A percentile compares a stretch with the other conserved stretches of the same genome.
phyloP scores from a whole-genome alignment of 1,140 invertebrate species.

The Lepidurus arcticus region DNA sequence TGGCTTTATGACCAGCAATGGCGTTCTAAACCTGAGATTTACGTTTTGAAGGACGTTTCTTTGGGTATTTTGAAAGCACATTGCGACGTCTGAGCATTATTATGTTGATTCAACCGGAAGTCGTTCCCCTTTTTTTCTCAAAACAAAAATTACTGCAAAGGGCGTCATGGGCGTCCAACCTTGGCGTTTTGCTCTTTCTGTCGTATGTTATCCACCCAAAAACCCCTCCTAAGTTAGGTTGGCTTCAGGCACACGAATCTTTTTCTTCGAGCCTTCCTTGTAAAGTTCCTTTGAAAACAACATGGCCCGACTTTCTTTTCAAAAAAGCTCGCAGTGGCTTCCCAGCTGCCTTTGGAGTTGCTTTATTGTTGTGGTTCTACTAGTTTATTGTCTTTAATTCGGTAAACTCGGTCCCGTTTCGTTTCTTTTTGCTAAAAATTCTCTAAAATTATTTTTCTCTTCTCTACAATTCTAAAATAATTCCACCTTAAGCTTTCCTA shows the following conservation, averaged over 20 bases:
- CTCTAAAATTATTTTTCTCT: not conserved
- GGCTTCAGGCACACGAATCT: too few relatives aligned
- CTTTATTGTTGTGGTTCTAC: not conserved
- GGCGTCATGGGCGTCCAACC: slow-evolving; percentile 16
- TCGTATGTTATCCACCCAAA: not conserved
- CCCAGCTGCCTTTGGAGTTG: not conserved
- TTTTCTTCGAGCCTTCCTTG: not conserved
- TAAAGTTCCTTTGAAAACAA: not conserved
- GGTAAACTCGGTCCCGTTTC: not conserved
- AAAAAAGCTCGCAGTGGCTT: not conserved
- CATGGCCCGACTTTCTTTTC: too few relatives aligned
- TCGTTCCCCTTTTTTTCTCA: too few relatives aligned
- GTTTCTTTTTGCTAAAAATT: not conserved
- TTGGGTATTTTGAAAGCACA: too few relatives aligned
- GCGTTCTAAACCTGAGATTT: too few relatives aligned
- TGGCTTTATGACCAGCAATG: too few relatives aligned
- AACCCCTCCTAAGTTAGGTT: too few relatives aligned
- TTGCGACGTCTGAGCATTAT: too few relatives aligned
- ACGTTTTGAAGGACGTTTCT: too few relatives aligned
- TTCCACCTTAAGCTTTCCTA: too few relatives aligned
- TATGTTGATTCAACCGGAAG: too few relatives aligned
- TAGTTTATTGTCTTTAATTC: not conserved
- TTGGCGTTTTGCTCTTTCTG: not conserved
- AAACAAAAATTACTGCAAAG: not conserved
- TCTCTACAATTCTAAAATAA: not conserved